A percentile compares a stretch with the other conserved stretches of the same genome.
Conservation (phyloP, 2,888 invertebrate species). For the Pachymerium ferrugineum region DNA sequence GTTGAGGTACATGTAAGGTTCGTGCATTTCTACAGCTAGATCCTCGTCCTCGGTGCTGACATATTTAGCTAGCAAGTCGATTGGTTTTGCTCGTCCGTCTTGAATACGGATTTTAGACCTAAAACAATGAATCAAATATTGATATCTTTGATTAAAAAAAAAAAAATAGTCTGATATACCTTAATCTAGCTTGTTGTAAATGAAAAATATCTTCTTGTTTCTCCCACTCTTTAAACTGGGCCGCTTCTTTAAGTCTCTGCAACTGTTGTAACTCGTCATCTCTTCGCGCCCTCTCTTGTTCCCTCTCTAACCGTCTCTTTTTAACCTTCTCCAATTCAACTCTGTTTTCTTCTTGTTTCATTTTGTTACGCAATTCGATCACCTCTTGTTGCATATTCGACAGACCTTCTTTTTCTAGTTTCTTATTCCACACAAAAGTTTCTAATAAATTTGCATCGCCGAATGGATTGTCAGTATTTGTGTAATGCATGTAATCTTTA, state of each 20-base stretch:
- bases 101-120: slow-evolving; percentile 92
- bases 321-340: slow-evolving; percentile 89
- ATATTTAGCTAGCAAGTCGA: slow-evolving; percentile 94
- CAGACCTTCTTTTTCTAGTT: slow-evolving; percentile 87
- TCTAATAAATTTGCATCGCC: slow-evolving; percentile 92
- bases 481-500: slow-evolving; percentile 91
- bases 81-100: slow-evolving; percentile 95
- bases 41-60: slow-evolving; percentile 83
- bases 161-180: background rate
- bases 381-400: slow-evolving; percentile 69
- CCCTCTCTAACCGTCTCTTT: slow-evolving; percentile 79
- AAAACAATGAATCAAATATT: background rate
- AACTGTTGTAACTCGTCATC: slow-evolving; percentile 77
- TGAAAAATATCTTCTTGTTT: slow-evolving; percentile 95
- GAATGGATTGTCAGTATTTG: slow-evolving; percentile 97
- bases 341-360: slow-evolving; percentile 85
- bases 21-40: slow-evolving; percentile 94
- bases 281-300: slow-evolving; percentile 72
- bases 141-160: background rate
- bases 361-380: slow-evolving; percentile 71
- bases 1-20: slow-evolving; percentile 91
- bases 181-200: slow-evolving; percentile 78
- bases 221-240: slow-evolving; percentile 88
- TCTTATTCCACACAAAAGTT: slow-evolving; percentile 95
- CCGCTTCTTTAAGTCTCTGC: slow-evolving; percentile 82